Evolutionary conservation across 2,888 invertebrate species (phyloP).

Genomic region (Cosmorhoe ocellata): DNA sequence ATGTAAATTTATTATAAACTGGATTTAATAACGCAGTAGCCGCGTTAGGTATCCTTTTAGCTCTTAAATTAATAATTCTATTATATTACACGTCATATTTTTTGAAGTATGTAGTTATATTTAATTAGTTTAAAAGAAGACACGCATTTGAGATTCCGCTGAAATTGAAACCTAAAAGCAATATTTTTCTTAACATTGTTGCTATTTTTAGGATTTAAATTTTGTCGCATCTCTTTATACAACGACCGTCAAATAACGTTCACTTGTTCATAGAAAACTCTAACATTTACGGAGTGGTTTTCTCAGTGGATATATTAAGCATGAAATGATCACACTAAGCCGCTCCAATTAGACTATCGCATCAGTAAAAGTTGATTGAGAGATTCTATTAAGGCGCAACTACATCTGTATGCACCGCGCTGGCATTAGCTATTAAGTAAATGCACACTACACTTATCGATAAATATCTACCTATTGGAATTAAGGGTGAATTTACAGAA

Average conservation of each 20-base stretch:
- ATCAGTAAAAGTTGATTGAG: conserved; percentile 49
- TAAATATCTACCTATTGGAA: neutral
- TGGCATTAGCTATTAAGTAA: conserved; percentile 12
- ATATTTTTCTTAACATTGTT: too few relatives aligned
- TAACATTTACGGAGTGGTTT: conserved; percentile 42
- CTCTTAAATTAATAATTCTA: conserved; percentile 14
- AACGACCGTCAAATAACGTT: too few relatives aligned
- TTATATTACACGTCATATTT: conserved; percentile 1
- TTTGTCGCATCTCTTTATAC: too few relatives aligned
- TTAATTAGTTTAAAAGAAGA: neutral
- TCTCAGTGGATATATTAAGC: conserved; percentile 47
- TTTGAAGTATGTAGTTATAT: neutral
- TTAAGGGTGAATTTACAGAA: too few relatives aligned
- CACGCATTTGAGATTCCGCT: too few relatives aligned
- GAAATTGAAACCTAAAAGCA: too few relatives aligned
- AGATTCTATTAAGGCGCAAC: conserved; percentile 41
- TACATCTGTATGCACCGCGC: conserved; percentile 33
- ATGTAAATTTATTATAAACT: conserved; percentile 36
- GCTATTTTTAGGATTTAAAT: too few relatives aligned
- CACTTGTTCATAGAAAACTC: neutral
- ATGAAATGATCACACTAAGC: conserved; percentile 47
- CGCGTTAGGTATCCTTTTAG: conserved; percentile 16
- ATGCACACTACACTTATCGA: conserved; percentile 19
- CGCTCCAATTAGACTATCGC: conserved; percentile 52
- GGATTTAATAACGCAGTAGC: conserved; percentile 31